Evolutionary conservation across 1,140 invertebrate genomes (phyloP), one percentile per base, ranked within the genome.

Genomic region (Hyles euphorbiae): DNA sequence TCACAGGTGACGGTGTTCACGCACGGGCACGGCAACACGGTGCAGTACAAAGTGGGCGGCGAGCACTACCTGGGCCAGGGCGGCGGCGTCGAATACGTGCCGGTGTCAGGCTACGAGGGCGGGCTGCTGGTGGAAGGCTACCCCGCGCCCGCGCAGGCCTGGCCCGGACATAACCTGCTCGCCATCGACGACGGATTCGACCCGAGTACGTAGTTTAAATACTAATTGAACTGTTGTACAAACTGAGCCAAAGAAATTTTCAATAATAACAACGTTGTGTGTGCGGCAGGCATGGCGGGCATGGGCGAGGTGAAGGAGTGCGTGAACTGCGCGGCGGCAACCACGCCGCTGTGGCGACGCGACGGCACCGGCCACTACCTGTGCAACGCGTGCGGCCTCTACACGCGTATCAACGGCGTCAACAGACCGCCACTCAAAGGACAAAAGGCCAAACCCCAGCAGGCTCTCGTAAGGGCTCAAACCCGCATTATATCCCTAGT

Each of bases 321-420:
- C 81, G 95, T 96, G 43, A 97, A 97, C 88, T 98, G 97, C 84
- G 95, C 95, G 5, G 94, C 94, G 3, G 95, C 93, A 53, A 93
- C 93, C 36, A 97, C 96, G 3, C 95, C 96, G 8, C 88, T 97
- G 45, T 98, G 96, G 96, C 91, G 96, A 49, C 90, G 96, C 59
- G 97, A 98, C 88, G 95, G 94, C 50, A 96, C 94, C 32, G 96
- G 96, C 5, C 95, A 97, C 79, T 97, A 97, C 84, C 90, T 98
- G 55, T 98, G 97, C 90, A 97, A 97, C 82, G 95, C 95, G 48
- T 98, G 97, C 85, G 95, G 90, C 34, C 90, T 96, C 12, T 96
- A 96, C 90, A 95, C 93, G 81, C 93, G 95, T 80, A 94, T 95
- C 81, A 96, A 97, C 85, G 96, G 96, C n/a, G 92, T 95, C 67